Conservation (phyloP, 2,888 invertebrate genomes). For the Hypsopygia costalis region DNA sequence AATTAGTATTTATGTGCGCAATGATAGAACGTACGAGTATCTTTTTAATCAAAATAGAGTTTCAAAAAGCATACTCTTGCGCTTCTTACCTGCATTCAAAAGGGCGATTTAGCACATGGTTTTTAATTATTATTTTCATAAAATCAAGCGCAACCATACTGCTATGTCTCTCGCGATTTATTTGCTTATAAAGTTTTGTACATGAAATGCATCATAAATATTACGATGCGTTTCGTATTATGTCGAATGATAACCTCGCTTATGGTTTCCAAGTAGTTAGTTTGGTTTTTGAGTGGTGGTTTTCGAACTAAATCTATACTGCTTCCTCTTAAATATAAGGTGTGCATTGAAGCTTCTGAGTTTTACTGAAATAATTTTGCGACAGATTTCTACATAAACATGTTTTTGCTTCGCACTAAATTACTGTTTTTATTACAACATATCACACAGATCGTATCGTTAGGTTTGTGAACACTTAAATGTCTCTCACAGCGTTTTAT, state of each 20-base stretch:
- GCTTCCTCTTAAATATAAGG: constrained; percentile 57
- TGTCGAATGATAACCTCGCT: constrained; percentile 68
- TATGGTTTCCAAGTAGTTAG: constrained; percentile 71
- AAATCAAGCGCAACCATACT: constrained; percentile 32
- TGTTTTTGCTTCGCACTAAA: constrained; percentile 35
- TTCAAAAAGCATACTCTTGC: constrained; percentile 20
- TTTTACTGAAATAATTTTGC: constrained; percentile 33
- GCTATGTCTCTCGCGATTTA: constrained; percentile 35
- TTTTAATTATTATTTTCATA: constrained; percentile 9
- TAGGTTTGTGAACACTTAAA: background rate
- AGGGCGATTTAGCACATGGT: constrained; percentile 43
- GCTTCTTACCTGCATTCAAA: constrained; percentile 26
- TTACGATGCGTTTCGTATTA: constrained; percentile 44
- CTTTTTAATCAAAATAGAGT: constrained; percentile 9
- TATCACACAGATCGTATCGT: background rate
- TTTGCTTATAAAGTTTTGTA: constrained; percentile 53
- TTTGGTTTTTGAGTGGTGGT: constrained; percentile 70
- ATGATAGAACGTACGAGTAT: constrained; percentile 16
- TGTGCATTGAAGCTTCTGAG: constrained; percentile 53
- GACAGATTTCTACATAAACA: constrained; percentile 25
- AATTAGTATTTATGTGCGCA: constrained; percentile 28
- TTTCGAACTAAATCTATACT: constrained; percentile 63
- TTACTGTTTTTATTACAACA: constrained; percentile 15
- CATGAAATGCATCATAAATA: constrained; percentile 46
- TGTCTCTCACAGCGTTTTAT: constrained; percentile 2